These are phyloP conservation scores for Acrocyrtus sp. DNA, from an alignment of 2,888 invertebrate species.

Conservation along the genomic window DNA sequence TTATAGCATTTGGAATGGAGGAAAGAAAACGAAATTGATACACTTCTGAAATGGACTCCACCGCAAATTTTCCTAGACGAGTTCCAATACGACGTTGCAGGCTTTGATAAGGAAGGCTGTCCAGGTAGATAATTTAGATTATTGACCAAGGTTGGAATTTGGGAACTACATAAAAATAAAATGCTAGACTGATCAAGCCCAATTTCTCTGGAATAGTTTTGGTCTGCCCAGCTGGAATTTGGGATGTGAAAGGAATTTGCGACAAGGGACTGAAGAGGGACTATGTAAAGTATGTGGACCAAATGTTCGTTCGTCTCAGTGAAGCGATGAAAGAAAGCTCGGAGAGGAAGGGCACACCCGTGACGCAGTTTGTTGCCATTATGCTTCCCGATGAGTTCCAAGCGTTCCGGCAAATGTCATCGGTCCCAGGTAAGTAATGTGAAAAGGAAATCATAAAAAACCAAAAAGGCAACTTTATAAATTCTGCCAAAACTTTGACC, in stretches of 20 bases:
- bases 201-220: conserved; percentile 45
- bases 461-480: no score
- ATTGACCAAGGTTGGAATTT: neutral
- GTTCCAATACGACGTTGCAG: conserved; percentile 54
- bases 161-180: neutral
- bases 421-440: conserved; percentile 44
- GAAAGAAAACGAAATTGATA: conserved; percentile 51
- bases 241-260: conserved; percentile 52
- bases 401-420: conserved; percentile 48
- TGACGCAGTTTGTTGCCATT: conserved; percentile 57
- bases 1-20: conserved; percentile 56
- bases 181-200: neutral
- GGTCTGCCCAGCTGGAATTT: conserved; percentile 50
- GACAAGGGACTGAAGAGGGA: conserved; percentile 52
- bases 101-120: conserved; percentile 58
- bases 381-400: conserved; percentile 50
- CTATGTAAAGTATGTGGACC: conserved; percentile 57
- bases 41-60: conserved; percentile 54
- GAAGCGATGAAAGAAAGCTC: conserved; percentile 41
- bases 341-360: conserved; percentile 19
- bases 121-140: conserved; percentile 42
- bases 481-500: no score
- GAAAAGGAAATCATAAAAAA: neutral
- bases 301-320: conserved; percentile 47
- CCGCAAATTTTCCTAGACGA: conserved; percentile 46